These are phyloP conservation scores for Embiotoca jacksoni DNA, from an alignment of 2,113 vertebrate species.

Conservation along the genomic window DNA sequence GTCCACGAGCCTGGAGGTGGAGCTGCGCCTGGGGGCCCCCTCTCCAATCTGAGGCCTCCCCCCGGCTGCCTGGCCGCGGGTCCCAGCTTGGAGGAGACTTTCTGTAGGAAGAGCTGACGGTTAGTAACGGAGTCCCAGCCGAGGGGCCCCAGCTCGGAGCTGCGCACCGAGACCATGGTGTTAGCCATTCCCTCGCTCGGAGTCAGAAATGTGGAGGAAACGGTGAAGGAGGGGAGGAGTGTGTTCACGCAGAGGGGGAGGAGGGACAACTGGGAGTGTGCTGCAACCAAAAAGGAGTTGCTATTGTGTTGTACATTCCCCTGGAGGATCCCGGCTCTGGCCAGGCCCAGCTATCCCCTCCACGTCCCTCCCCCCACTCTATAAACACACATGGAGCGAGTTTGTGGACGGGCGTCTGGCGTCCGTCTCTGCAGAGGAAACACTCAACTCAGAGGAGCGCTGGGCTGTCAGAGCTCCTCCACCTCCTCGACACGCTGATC, in stretches of 20 bases:
- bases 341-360: conserved; percentile 25
- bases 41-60: conserved; percentile 4
- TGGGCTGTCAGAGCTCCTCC: too few relatives aligned
- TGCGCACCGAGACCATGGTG: conserved; percentile 78
- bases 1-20: conserved; percentile 36
- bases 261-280: conserved; percentile 48
- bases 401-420: conserved; percentile 38
- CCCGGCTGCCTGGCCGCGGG: conserved; percentile 54
- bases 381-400: conserved; percentile 77
- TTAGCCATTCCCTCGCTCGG: conserved; percentile 73
- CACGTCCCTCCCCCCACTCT: conserved; percentile 22
- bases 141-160: conserved; percentile 72
- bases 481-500: too few relatives aligned
- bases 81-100: conserved; percentile 78
- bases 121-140: conserved; percentile 80
- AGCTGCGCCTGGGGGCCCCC: conserved; percentile 28
- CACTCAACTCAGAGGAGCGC: too few relatives aligned
- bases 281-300: conserved; percentile 41
- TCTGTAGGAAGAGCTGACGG: conserved; percentile 81
- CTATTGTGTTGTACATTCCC: conserved; percentile 71
- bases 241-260: conserved; percentile 6
- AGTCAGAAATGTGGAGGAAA: conserved; percentile 60
- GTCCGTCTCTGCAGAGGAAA: too few relatives aligned
- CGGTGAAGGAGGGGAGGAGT: conserved; percentile 47
- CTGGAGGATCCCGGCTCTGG: conserved; percentile 35